Percentiles rank a stretch among this genome's conserved stretches.
Conservation (phyloP, 2,888 invertebrate species). For the Thymelicus sylvestris region DNA sequence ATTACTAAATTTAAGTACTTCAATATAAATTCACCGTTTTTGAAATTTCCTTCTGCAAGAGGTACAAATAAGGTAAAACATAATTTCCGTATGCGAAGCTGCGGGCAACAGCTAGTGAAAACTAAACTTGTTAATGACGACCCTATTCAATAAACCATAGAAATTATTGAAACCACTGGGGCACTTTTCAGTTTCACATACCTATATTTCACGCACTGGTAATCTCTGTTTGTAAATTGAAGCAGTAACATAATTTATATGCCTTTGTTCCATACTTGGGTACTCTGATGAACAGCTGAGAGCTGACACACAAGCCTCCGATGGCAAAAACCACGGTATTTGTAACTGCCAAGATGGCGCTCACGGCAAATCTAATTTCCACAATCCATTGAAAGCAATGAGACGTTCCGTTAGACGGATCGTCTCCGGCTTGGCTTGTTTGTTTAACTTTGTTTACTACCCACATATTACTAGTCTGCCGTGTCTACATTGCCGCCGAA, state of each 20-base stretch:
- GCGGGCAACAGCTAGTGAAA: no score
- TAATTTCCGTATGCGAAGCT: no score
- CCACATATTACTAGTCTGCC: background rate
- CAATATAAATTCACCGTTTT: no score
- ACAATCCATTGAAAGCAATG: slow-evolving; percentile 45
- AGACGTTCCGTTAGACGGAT: slow-evolving; percentile 38
- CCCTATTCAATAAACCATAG: no score
- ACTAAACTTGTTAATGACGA: no score
- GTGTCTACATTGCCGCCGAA: background rate
- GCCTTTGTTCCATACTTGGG: slow-evolving; percentile 22
- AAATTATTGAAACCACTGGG: no score
- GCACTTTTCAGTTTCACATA: no score
- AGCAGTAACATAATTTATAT: slow-evolving; percentile 14
- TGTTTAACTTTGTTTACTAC: slow-evolving; percentile 18
- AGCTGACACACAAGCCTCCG: background rate
- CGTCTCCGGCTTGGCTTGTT: slow-evolving; percentile 30
- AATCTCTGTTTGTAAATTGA: background rate
- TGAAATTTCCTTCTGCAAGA: no score
- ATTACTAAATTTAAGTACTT: no score
- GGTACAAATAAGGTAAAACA: no score
- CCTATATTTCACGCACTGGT: no score
- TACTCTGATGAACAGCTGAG: slow-evolving; percentile 15
- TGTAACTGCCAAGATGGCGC: slow-evolving; percentile 42
- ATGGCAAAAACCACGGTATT: slow-evolving; percentile 24
- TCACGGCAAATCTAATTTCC: slow-evolving; percentile 44